A percentile compares a stretch with the other conserved stretches of the same genome.
phyloP scores from a whole-genome alignment of 2,888 invertebrate species.

The Abscondita cerata region DNA sequence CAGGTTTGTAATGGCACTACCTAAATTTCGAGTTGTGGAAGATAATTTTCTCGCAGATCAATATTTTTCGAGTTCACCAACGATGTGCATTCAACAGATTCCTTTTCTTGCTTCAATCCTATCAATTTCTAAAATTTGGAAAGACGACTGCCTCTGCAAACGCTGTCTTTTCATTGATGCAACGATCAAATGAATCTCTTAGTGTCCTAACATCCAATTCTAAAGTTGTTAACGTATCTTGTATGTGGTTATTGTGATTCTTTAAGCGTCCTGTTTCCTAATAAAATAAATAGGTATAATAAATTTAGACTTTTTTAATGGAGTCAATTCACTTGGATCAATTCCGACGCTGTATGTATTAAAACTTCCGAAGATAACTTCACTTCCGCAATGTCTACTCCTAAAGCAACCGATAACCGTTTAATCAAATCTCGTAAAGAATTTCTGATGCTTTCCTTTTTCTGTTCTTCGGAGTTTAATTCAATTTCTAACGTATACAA shows the following conservation, averaged over 20 bases:
- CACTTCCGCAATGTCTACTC: constrained; percentile 72
- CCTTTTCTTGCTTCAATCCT: constrained; percentile 80
- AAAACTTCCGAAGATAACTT: constrained; percentile 75
- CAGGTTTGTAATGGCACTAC: constrained; percentile 71
- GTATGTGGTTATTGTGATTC: constrained; percentile 62
- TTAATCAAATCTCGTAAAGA: constrained; percentile 75
- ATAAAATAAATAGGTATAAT: too few relatives aligned
- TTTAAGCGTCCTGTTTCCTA: constrained; percentile 57
- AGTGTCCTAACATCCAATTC: constrained; percentile 73
- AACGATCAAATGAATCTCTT: constrained; percentile 70
- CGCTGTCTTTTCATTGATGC: constrained; percentile 66
- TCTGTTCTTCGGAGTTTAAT: constrained; percentile 74
- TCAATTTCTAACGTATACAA: constrained; percentile 75
- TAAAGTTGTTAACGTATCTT: constrained; percentile 66
- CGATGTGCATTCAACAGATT: constrained; percentile 77
- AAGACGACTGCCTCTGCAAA: constrained; percentile 74
- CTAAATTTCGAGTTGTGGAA: constrained; percentile 69
- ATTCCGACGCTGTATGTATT: constrained; percentile 78
- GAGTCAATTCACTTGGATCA: constrained; percentile 75
- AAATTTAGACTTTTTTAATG: too few relatives aligned
- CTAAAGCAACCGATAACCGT: constrained; percentile 74
- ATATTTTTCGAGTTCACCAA: constrained; percentile 76
- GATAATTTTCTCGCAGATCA: constrained; percentile 72
- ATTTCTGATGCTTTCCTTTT: constrained; percentile 73
- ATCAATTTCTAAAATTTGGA: constrained; percentile 74